These are phyloP conservation scores for Drosophila meridionalis DNA, from an alignment of 2,888 invertebrate species.

Conservation along the genomic window DNA sequence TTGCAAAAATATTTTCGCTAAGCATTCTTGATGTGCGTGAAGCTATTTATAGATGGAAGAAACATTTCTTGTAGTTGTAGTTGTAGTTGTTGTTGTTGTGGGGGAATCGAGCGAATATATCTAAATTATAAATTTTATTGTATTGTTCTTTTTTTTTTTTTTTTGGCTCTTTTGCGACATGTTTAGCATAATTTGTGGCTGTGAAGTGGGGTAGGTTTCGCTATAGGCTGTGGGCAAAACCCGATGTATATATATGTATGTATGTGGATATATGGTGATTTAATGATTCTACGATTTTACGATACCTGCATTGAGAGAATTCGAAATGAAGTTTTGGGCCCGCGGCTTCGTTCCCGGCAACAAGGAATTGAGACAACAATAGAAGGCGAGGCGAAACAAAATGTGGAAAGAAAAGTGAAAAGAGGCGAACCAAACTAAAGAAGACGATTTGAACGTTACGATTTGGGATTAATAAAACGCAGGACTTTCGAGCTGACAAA, in stretches of 20 bases:
- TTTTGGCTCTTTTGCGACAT: slow-evolving; percentile 42
- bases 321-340: slow-evolving; percentile 6
- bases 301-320: slow-evolving; percentile 60
- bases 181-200: slow-evolving; percentile 63
- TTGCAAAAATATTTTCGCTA: slow-evolving; percentile 46
- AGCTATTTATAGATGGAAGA: slow-evolving; percentile 43
- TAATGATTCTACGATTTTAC: slow-evolving; percentile 34
- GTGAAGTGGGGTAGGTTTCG: slow-evolving; percentile 47
- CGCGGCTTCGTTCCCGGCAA: slow-evolving; percentile 5
- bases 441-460: slow-evolving; percentile 13
- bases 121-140: not conserved
- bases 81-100: slow-evolving; percentile 11
- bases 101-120: slow-evolving; percentile 33
- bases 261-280: not conserved
- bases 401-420: slow-evolving; percentile 5
- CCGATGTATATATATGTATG: slow-evolving; percentile 18
- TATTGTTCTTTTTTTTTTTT: slow-evolving; percentile 9
- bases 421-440: not conserved
- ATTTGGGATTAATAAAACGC: slow-evolving; percentile 1
- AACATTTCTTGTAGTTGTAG: slow-evolving; percentile 10
- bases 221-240: slow-evolving; percentile 39
- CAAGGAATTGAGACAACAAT: not conserved
- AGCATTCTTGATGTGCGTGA: not conserved
- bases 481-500: not conserved
- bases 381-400: not conserved